Conservation (phyloP, 1,140 invertebrate species). For the Drosophila kikkawai region DNA sequence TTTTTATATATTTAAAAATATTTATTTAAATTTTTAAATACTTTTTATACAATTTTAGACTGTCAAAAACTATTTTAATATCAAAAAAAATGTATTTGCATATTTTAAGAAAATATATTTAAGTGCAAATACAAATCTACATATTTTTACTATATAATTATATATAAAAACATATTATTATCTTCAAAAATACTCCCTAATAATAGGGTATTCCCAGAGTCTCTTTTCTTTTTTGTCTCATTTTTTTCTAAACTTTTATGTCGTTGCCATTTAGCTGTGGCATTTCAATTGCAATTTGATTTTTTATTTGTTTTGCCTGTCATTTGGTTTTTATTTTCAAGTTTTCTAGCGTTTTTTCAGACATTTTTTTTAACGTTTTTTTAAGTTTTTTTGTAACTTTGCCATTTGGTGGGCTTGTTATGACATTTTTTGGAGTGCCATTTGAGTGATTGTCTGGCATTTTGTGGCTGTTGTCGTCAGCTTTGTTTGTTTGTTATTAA, state of each 20-base stretch:
- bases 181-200: background rate
- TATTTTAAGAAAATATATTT: background rate
- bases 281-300: constrained; percentile 65
- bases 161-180: background rate
- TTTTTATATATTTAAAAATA: background rate
- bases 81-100: background rate
- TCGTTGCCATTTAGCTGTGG: constrained; percentile 46
- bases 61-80: background rate
- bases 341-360: constrained; percentile 1
- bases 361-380: background rate
- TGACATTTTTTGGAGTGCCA: constrained; percentile 62
- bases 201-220: constrained; percentile 1
- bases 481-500: constrained; percentile 31
- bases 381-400: constrained; percentile 9
- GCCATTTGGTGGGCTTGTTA: constrained; percentile 45
- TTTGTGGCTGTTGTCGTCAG: constrained; percentile 34
- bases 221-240: background rate
- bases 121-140: no score
- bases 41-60: no score
- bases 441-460: constrained; percentile 73
- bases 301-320: constrained; percentile 64
- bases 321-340: constrained; percentile 31
- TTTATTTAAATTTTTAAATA: background rate
- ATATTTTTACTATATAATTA: background rate
- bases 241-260: constrained; percentile 34